phyloP scores from a whole-genome alignment of 2,888 invertebrate species.

The Cephus runcator region DNA sequence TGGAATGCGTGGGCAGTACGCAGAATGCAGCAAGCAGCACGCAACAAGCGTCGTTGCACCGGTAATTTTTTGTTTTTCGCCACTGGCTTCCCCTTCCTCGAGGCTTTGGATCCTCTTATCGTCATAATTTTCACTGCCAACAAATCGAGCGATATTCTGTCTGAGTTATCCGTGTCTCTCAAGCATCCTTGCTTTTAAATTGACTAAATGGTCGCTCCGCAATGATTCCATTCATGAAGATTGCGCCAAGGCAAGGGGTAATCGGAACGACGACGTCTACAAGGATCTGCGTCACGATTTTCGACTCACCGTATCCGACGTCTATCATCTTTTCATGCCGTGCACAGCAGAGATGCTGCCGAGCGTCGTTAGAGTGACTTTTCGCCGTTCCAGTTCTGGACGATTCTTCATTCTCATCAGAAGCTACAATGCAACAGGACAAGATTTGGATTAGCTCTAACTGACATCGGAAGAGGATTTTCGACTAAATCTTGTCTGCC shows the following conservation, averaged over 20 bases:
- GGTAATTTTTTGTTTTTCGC: background rate
- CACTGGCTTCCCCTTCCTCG: background rate
- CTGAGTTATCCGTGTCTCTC: background rate
- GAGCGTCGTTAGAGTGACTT: slow-evolving; percentile 26
- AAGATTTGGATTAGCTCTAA: background rate
- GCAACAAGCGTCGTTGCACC: background rate
- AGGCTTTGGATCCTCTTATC: background rate
- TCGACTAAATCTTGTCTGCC: slow-evolving; percentile 17
- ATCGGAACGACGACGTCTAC: background rate
- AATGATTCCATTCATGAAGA: slow-evolving; percentile 16
- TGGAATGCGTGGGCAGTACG: slow-evolving; percentile 6
- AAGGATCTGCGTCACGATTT: slow-evolving; percentile 4
- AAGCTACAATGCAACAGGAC: slow-evolving; percentile 24
- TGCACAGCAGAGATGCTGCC: slow-evolving; percentile 52
- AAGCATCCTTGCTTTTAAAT: slow-evolving; percentile 17
- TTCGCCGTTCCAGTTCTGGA: slow-evolving; percentile 18
- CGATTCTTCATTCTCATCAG: slow-evolving; percentile 29
- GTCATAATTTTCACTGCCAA: background rate
- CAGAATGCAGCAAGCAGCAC: background rate
- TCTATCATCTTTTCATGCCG: slow-evolving; percentile 56
- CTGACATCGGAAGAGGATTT: background rate
- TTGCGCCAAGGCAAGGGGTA: background rate
- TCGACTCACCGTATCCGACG: slow-evolving; percentile 56
- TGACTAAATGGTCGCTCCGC: slow-evolving; percentile 32
- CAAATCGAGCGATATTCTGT: background rate